Base-by-base conservation (phyloP, 2,888 invertebrate species). In the Dysmachus trigonus region DNA sequence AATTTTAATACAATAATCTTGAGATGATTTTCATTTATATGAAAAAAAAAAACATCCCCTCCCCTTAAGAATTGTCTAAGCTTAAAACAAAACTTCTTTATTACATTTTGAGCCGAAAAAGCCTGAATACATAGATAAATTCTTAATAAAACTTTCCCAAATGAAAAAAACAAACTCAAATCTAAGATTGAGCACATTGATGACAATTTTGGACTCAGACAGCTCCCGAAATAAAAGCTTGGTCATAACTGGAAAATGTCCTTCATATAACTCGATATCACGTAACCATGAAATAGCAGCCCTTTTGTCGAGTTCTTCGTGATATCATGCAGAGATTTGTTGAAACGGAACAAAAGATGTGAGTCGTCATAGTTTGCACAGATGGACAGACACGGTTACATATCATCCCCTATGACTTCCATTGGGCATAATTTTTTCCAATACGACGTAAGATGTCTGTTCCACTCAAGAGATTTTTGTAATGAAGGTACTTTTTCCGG, bases 371-470 rank as follows among this genome's bases (percentile, higher is more conserved):
- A 35, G 74, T 74, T 18, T 31, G 33, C n/a, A 47, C 47, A 47
- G 47, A 47, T 47, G 47, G n/a, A 47, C 47, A 47, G 18, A 47
- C n/a, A 5, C 6, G 47, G n/a, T 47, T 47, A 47, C 47, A 47
- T 47, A 47, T n/a, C 6, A n/a, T 47, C 47, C n/a, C 33, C 33
- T n/a, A 47, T 47, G 15, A 15, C n/a, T n/a, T n/a, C n/a, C n/a
- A n/a, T n/a, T n/a, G n/a, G n/a, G n/a, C 38, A 41, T 41, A n/a
- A 47, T 15, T 47, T 74, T n/a, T 31, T 74, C n/a, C 33, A 74
- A 74, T 31, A n/a, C 7, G n/a, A 35, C 33, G 74, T 74, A 74
- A 74, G n/a, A 74, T 74, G 74, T 74, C 74, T 18, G 74, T 74
- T 74, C 74, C 74, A 74, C 33, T 74, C 33, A 30, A 35, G n/a